Percentiles rank a stretch among this genome's conserved stretches.
Evolutionary conservation across 2,888 invertebrate genomes (phyloP).

Genomic region (Apotomis capreana): DNA sequence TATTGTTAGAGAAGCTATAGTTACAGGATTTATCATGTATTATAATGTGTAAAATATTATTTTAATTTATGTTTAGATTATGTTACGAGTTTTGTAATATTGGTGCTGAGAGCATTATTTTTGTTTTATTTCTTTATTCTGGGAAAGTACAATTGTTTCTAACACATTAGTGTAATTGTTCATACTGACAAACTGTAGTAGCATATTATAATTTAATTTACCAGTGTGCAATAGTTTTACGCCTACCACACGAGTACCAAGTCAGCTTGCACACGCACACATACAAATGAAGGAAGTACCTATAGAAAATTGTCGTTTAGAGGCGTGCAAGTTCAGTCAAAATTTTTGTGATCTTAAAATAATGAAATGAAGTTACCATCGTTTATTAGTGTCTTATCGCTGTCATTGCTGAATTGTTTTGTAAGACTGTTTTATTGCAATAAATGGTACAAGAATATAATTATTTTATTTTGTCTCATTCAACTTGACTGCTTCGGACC

Average conservation of each 20-base stretch:
- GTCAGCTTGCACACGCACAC: constrained; percentile 33
- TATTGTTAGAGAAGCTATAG: constrained; percentile 38
- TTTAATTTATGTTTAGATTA: constrained; percentile 71
- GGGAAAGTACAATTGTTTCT: constrained; percentile 29
- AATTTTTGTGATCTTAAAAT: constrained; percentile 69
- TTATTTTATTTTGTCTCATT: constrained; percentile 43
- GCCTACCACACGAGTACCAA: constrained; percentile 20
- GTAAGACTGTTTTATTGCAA: constrained; percentile 81
- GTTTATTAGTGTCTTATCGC: constrained; percentile 69
- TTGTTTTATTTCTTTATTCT: constrained; percentile 56
- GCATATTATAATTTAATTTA: constrained; percentile 34
- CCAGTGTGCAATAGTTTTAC: constrained; percentile 46
- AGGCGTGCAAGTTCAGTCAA: constrained; percentile 61
- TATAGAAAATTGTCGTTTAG: constrained; percentile 23
- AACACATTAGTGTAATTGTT: constrained; percentile 27
- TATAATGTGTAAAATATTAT: constrained; percentile 72
- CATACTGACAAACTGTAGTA: constrained; percentile 34
- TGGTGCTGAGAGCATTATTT: constrained; percentile 69
- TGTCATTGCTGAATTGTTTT: constrained; percentile 74
- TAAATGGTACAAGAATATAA: constrained; percentile 76
- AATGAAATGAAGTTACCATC: constrained; percentile 77
- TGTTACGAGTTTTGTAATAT: constrained; percentile 62
- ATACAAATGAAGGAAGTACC: constrained; percentile 35
- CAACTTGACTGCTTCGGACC: background rate
- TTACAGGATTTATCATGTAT: constrained; percentile 58